Conservation (phyloP, 2,113 vertebrate genomes). For the Gracilinanus agilis region DNA sequence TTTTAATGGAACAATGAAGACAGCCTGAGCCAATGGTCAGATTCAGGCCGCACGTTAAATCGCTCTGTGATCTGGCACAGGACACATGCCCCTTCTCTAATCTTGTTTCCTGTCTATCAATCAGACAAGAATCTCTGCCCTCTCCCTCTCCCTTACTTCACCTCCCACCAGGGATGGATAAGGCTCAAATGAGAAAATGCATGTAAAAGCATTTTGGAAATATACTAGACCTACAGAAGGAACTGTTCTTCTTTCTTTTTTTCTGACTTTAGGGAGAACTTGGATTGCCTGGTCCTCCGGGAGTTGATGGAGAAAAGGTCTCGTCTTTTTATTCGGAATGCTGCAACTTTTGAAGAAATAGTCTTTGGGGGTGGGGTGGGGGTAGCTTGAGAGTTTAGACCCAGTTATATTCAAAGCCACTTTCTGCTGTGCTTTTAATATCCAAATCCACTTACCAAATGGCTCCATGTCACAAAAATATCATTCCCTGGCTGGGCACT, state of each 20-base stretch:
- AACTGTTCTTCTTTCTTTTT: not conserved
- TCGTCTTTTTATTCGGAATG: conserved; percentile 4
- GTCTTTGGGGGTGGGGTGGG: not conserved
- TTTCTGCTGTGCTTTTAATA: not conserved
- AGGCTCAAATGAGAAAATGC: not conserved
- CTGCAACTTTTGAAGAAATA: not conserved
- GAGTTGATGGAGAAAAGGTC: conserved; percentile 93
- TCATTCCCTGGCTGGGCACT: not conserved
- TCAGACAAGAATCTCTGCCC: not conserved
- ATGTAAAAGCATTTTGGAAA: no score
- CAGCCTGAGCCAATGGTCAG: not conserved
- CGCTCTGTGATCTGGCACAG: not conserved
- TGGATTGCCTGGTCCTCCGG: conserved; percentile 91
- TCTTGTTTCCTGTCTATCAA: not conserved
- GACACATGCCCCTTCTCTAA: not conserved
- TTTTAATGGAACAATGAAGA: not conserved
- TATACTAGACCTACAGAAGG: fast-evolving
- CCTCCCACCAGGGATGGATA: fast-evolving
- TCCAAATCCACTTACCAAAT: not conserved
- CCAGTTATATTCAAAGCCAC: not conserved
- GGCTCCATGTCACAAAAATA: not conserved
- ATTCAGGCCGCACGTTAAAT: not conserved
- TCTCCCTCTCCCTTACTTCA: not conserved
- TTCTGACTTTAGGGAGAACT: conserved; percentile 90
- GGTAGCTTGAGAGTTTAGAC: not conserved